A percentile compares a stretch with the other conserved stretches of the same genome.
These are phyloP conservation scores for Neosilurus hyrtlii DNA, from an alignment of 2,797 vertebrate species.

Conservation along the genomic window DNA sequence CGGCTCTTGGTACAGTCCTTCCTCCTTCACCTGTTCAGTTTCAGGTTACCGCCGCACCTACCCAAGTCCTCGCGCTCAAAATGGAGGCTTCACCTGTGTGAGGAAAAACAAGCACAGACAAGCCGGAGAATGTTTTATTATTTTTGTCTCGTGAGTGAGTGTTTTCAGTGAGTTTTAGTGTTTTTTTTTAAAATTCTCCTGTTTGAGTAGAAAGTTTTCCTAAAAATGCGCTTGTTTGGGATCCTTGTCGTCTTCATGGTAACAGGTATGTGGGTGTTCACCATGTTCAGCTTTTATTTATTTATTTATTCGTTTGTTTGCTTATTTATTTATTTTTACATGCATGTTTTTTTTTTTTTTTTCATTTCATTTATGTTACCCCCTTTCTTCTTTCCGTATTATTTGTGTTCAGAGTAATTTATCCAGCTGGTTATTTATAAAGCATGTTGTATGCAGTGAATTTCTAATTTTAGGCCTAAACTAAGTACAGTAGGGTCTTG, in stretches of 20 bases:
- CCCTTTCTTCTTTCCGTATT: neutral
- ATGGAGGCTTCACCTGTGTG: conserved; percentile 66
- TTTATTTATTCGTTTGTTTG: no score
- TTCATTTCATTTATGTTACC: neutral
- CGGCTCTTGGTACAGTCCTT: neutral
- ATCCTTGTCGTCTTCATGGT: conserved; percentile 64
- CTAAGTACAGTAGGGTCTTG: neutral
- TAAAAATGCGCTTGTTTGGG: conserved; percentile 64
- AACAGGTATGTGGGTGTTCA: conserved; percentile 64
- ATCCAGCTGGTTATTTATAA: neutral
- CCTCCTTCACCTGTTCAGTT: conserved; percentile 54
- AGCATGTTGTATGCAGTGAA: neutral
- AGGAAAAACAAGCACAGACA: conserved; percentile 29
- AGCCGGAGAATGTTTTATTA: neutral
- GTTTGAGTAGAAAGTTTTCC: conserved; percentile 26
- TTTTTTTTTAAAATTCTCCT: neutral
- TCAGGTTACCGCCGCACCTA: conserved; percentile 36
- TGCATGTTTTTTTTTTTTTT: neutral
- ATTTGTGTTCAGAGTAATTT: neutral
- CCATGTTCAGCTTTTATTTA: neutral
- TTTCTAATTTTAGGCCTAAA: neutral
- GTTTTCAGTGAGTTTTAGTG: neutral
- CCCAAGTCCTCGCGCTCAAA: conserved; percentile 53
- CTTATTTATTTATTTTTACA: neutral
- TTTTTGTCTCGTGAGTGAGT: neutral